Base-by-base conservation (phyloP, 2,113 vertebrate genomes). In the Entelurus aequoreus region DNA sequence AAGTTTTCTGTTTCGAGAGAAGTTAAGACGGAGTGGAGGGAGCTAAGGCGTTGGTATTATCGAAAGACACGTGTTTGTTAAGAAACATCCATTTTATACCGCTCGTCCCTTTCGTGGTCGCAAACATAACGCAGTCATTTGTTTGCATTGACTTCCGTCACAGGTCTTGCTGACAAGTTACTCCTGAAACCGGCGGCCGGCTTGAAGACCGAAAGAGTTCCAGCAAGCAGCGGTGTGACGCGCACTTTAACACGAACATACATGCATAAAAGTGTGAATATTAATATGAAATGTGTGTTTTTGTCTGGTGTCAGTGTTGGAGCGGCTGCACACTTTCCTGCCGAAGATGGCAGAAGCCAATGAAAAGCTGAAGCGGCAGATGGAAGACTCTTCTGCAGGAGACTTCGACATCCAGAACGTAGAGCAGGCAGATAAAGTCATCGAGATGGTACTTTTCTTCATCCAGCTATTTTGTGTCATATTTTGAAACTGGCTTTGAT, bases 301-400 rank as follows among this genome's bases (percentile, higher is more conserved):
- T 51, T 44, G 14, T 13, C 65, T 38, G 63, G 9, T 10, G 0
- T 60, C 74, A 96, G 95, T 98, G 44, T 71, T 96, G 68, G 92
- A 94, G 54, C 88, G 87, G 74, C 85, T 98, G 13, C 94, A 94
- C 87, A 90, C 60, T 72, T 98, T 98, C 74, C 83, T 98, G 53
- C 97, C 95, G 13, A 93, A 92, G 78, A 92, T 98, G 83, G 94
- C 93, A 0, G 84, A 88, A 48, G 95, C 96, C 64, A 98, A 98
- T 15, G 87, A 93, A 68, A 90, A 92, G 50, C 86, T 98, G 38
- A 89, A 66, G 71, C 88, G 77, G 80, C 91, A 94, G 76, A 94
- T 96, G 80, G 84, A 90, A 11, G 77, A 79, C 2, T 83, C 84
- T 42, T 89, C 93, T 4, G 77, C 83, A 47, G 90, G 90, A 46